Base-by-base conservation (phyloP, 2,797 vertebrate species). In the Paratrypauchen microcephalus region DNA sequence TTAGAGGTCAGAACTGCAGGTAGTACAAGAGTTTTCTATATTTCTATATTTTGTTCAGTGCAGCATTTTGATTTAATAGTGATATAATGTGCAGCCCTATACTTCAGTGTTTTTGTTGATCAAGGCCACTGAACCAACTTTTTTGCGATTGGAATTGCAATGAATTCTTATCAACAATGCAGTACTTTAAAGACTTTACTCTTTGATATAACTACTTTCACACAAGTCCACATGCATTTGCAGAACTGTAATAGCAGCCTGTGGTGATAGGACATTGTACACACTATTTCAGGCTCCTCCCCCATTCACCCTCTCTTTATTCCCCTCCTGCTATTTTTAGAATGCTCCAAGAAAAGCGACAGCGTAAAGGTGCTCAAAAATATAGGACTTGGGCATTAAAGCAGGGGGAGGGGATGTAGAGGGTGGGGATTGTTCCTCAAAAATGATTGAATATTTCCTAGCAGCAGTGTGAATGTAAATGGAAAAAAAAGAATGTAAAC, bases 241-340 rank as follows among this genome's bases (percentile, higher is more conserved):
- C 55, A 26, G 57, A 28, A 24, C 23, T 26, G 24, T 58, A 30
- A 30, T 9, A 58, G 26, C 58, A 28, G 55, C 24, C 30, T n/a
- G n/a, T 55, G 65, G 50, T 23, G 28, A 55, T 39, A 24, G 13
- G 3, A 32, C 47, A 36, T 30, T 55, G 65, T 66, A 55, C 50
- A 55, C n/a, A 61, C 30, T 23, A 50, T 47, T 28, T 55, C 52
- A 39, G 6, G 32, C 59, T 30, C 28, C 11, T 19, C 21, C 75
- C 66, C 45, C 41, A n/a, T 45, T 63, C 61, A 73, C 52, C 19
- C 36, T 11, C 52, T 73, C 68, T 78, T 76, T 74, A 76, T 78
- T 65, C 74, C 71, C 47, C 24, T 59, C 6, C 16, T 2, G 71
- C 78, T 80, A 80, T 80, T 78, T 83, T 62, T 80, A 80, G 77